phyloP scores from a whole-genome alignment of 1,140 invertebrate genomes.

The Babylonia areolata region DNA sequence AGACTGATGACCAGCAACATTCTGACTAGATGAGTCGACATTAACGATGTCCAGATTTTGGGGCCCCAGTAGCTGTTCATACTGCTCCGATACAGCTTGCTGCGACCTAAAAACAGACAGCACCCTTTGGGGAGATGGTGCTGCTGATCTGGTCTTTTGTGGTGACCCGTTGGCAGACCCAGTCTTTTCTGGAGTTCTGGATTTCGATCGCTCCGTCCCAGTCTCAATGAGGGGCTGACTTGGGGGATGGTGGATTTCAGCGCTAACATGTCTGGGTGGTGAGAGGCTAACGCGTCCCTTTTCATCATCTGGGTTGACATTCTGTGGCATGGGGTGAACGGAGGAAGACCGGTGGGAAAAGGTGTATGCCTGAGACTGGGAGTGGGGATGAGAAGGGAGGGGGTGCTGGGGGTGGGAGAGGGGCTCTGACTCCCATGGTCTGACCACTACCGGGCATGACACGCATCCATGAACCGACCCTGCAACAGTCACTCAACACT shows the following conservation, averaged over 20 bases:
- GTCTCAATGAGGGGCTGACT: not conserved
- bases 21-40: not conserved
- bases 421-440: conserved; percentile 33
- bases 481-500: too few relatives aligned
- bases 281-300: not conserved
- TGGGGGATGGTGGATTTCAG: not conserved
- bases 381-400: not conserved
- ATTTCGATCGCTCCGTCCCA: not conserved
- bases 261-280: not conserved
- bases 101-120: not conserved
- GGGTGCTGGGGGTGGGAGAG: conserved; percentile 24
- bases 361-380: conserved; percentile 1
- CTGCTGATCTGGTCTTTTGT: not conserved
- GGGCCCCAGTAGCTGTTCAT: not conserved
- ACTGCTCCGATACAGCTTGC: not conserved
- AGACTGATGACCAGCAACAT: not conserved
- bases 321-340: conserved; percentile 21
- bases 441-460: conserved; percentile 38
- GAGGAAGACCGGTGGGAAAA: conserved; percentile 18
- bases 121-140: not conserved
- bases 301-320: not conserved
- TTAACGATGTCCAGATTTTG: not conserved
- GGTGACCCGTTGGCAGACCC: not conserved
- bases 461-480: conserved; percentile 37
- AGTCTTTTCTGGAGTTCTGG: not conserved